Evolutionary conservation across 2,797 vertebrate species (phyloP).

Genomic region (Argyrosomus regius): DNA sequence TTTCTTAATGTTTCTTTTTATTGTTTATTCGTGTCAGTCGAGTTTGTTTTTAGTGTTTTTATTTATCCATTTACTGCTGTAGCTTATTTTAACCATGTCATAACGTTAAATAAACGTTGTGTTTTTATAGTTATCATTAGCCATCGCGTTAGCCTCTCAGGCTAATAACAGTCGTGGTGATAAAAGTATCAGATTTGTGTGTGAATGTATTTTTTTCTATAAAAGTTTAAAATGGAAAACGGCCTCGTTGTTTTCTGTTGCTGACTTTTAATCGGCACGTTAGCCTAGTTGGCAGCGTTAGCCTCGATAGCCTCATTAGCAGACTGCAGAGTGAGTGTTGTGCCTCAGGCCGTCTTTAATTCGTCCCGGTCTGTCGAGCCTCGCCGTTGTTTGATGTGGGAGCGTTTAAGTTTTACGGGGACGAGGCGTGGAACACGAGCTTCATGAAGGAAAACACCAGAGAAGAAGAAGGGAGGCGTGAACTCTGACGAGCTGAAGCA

Average conservation of each 20-base stretch:
- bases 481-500: neutral
- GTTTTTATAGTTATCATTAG: no score
- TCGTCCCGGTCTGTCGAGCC: neutral
- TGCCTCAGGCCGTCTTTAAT: conserved; percentile 8
- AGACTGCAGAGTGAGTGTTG: neutral
- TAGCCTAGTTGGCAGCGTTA: conserved; percentile 22
- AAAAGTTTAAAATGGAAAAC: neutral
- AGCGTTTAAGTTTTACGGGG: conserved; percentile 53
- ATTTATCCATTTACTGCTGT: no score
- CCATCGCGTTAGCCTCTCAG: no score
- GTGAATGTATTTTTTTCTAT: neutral
- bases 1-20: no score
- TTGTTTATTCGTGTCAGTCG: no score
- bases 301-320: conserved; percentile 25
- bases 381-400: conserved; percentile 53
- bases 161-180: neutral
- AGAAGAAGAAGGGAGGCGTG: neutral
- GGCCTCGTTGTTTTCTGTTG: conserved; percentile 1
- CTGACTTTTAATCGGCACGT: conserved; percentile 26
- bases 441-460: neutral
- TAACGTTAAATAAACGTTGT: no score
- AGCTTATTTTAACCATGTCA: no score
- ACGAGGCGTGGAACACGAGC: conserved; percentile 32
- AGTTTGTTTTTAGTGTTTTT: no score
- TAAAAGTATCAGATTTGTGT: neutral